phyloP scores from a whole-genome alignment of 2,797 vertebrate genomes.

The Cephalopachus bancanus region DNA sequence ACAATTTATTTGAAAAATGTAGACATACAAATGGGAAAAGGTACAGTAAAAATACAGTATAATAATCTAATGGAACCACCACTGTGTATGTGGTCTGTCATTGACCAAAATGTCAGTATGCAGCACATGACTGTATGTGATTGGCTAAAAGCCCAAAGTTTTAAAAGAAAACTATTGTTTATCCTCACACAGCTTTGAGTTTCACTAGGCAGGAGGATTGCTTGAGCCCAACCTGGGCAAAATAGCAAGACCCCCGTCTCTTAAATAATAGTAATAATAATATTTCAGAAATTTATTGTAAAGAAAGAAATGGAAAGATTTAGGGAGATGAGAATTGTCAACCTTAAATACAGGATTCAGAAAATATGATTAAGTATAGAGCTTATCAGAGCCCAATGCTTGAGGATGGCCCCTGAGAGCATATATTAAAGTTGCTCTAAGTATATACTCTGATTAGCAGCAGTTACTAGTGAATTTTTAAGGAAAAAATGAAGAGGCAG shows the following conservation, averaged over 20 bases:
- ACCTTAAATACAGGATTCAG: background rate
- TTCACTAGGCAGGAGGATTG: too few species aligned
- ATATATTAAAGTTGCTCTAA: background rate
- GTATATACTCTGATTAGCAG: background rate
- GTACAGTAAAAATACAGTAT: background rate
- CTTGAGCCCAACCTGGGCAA: too few species aligned
- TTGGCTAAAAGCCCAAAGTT: too few species aligned
- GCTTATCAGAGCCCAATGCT: background rate
- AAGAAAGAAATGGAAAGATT: constrained; percentile 28
- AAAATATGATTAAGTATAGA: background rate
- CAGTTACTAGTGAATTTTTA: background rate
- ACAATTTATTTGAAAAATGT: background rate
- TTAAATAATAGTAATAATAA: too few species aligned
- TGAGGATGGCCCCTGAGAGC: background rate
- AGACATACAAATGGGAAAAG: background rate
- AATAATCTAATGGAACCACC: background rate
- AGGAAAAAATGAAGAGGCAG: background rate
- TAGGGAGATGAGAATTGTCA: background rate
- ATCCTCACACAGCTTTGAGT: too few species aligned
- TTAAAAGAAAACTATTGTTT: too few species aligned
- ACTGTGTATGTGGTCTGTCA: background rate
- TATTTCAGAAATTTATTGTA: background rate
- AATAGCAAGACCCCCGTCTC: too few species aligned
- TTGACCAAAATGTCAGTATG: background rate
- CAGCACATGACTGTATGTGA: background rate